A percentile compares a stretch with the other conserved stretches of the same genome.
phyloP scores from a whole-genome alignment of 2,797 vertebrate species.

The Thalassophryne amazonica region DNA sequence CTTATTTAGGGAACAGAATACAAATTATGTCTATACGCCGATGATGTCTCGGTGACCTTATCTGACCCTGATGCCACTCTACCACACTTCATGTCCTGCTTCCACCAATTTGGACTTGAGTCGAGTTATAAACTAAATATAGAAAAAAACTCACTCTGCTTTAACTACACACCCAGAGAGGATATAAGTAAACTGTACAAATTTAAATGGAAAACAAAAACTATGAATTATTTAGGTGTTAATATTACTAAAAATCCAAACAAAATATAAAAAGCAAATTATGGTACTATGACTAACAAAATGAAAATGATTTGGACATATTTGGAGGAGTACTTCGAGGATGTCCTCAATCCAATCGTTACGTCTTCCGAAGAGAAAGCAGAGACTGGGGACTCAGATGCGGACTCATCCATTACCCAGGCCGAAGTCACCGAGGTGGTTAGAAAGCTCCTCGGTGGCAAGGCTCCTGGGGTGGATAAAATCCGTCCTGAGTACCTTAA shows the following conservation, averaged over 20 bases:
- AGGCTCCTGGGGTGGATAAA: too few relatives aligned
- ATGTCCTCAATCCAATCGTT: too few relatives aligned
- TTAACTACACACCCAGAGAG: background rate
- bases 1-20: background rate
- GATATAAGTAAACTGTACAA: background rate
- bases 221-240: background rate
- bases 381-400: too few relatives aligned
- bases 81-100: background rate
- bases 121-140: slow-evolving; percentile 1
- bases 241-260: background rate
- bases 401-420: too few relatives aligned
- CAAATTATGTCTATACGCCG: background rate
- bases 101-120: background rate
- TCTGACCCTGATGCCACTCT: background rate
- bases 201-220: background rate
- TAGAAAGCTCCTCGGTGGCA: too few relatives aligned
- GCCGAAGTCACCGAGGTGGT: too few relatives aligned
- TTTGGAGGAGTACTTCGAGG: too few relatives aligned
- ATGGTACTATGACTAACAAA: background rate
- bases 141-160: background rate
- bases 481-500: too few relatives aligned
- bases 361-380: too few relatives aligned
- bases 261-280: background rate
- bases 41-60: background rate
- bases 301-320: background rate